Base-by-base conservation (phyloP, 1,140 invertebrate species). In the Drosophila arizonae region DNA sequence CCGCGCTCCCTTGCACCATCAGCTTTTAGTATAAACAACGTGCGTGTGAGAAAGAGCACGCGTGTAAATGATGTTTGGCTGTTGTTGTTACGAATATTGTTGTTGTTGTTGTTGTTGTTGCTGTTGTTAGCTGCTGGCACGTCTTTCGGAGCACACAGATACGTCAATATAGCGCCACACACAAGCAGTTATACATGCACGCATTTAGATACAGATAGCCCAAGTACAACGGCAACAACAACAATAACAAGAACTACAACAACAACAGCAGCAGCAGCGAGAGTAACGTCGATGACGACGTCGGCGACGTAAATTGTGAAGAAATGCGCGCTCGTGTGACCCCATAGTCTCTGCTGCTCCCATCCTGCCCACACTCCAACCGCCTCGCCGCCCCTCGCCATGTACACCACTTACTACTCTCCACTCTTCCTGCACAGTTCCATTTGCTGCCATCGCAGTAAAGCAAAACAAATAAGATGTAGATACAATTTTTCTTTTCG, bases 301-400 rank as follows among this genome's bases (percentile, higher is more conserved):
- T 68, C 58, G 77, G 61, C 78, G 61, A 81, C 72, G 79, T 76
- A 77, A 86, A 86, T 86, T 86, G 82, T 86, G 79, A 86, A 86
- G 82, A 86, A 86, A 86, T 86, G 82, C 79, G 84, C 82, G 82
- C 84, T 88, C 79, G 82, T 86, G 84, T 86, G 82, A 86, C 82
- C 76, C 79, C 80, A 81, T 71, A 81, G 77, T 58, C 61, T 70
- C 52, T 58, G 54, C 66, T 68, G 68, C 76, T 56, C 64, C 63
- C 75, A 62, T 30, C 66, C 41, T 41, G 28, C 45, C 39, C 39
- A 3, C 48, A 33, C 46, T 10, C 11, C 28, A 10, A 46, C 36
- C 39, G 3, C 24, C 54, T 39, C 48, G 30, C n/a, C n/a, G 1
- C 33, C 48, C 36, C 15, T 50, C 51, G 24, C 28, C 21, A 24